A percentile compares a stretch with the other conserved stretches of the same genome.
Conservation (phyloP, 2,797 vertebrate genomes). For the Anguilla pacifica region DNA sequence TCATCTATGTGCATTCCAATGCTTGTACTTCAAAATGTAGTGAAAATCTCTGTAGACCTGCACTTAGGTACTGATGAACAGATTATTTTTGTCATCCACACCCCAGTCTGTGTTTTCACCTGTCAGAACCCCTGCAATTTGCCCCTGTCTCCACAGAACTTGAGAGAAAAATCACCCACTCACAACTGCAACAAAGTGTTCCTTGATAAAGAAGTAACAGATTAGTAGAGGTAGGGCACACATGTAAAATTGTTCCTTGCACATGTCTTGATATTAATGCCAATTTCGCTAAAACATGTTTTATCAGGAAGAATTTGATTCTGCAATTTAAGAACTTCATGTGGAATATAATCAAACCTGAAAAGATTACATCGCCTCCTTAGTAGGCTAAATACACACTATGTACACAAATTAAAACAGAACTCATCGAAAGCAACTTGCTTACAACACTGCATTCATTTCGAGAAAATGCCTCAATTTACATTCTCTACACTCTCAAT, state of each 20-base stretch:
- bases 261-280: not conserved
- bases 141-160: not conserved
- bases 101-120: not conserved
- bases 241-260: not conserved
- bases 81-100: not conserved
- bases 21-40: not conserved
- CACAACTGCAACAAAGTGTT: not conserved
- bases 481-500: not conserved
- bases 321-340: not conserved
- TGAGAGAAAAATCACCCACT: constrained; percentile 1
- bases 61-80: not conserved
- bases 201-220: not conserved
- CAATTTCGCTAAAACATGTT: constrained; percentile 6
- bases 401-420: not conserved
- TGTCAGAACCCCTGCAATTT: not conserved
- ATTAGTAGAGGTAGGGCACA: not conserved
- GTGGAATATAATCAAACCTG: not conserved
- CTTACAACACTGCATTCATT: not conserved
- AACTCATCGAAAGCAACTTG: constrained; percentile 5
- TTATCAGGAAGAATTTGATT: constrained; percentile 41
- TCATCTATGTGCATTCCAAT: not conserved
- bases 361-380: not conserved
- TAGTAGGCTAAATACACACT: not conserved
- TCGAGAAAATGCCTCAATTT: not conserved
- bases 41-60: not conserved